phyloP scores from a whole-genome alignment of 2,888 invertebrate species.

The Ennomos erosarius region DNA sequence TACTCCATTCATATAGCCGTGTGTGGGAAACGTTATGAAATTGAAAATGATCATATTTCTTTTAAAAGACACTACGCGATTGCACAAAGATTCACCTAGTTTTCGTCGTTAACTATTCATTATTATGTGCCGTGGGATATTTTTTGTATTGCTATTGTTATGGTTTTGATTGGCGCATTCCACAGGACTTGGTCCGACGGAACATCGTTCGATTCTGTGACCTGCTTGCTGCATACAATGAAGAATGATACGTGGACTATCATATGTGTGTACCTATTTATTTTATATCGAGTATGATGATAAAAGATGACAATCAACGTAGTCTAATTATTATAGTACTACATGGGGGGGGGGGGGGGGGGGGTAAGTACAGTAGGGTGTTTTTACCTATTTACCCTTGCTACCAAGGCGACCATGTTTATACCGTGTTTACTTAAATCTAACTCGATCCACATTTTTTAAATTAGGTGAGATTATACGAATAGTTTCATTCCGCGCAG shows the following conservation, averaged over 20 bases:
- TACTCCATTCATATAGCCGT: conserved; percentile 69
- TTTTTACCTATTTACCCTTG: too few species aligned
- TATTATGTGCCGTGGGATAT: conserved; percentile 81
- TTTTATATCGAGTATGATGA: too few species aligned
- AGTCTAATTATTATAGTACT: too few species aligned
- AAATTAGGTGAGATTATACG: too few species aligned
- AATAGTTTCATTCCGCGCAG: too few species aligned
- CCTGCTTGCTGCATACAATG: conserved; percentile 16
- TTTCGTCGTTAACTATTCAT: conserved; percentile 84
- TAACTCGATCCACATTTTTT: too few species aligned
- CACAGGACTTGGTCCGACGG: conserved; percentile 63
- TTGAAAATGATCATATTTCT: conserved; percentile 85
- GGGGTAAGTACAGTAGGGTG: too few species aligned
- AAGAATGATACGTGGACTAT: not conserved
- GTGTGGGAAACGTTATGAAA: conserved; percentile 84
- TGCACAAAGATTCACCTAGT: conserved; percentile 86
- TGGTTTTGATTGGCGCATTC: conserved; percentile 77
- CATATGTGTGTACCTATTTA: too few species aligned
- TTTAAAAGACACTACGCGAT: conserved; percentile 81
- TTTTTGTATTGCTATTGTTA: conserved; percentile 78
- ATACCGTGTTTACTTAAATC: too few species aligned
- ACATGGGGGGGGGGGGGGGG: too few species aligned
- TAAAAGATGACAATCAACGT: too few species aligned
- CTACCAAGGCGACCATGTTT: too few species aligned
- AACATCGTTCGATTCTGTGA: conserved; percentile 30